Conservation (phyloP, 2,797 vertebrate species). For the Gambelia wislizenii region DNA sequence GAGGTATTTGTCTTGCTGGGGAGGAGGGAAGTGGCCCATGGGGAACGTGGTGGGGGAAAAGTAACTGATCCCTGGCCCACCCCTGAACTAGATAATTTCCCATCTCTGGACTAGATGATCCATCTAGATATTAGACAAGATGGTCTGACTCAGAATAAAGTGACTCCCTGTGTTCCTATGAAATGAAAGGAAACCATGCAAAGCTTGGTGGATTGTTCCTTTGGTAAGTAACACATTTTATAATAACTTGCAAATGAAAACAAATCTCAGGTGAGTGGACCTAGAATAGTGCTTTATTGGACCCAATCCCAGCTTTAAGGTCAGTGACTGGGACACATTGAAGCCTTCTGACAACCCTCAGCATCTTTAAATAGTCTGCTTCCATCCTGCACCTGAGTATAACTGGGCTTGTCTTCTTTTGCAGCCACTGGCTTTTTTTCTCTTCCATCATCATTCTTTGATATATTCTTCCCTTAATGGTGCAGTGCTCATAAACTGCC, state of each 20-base stretch:
- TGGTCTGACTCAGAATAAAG: too few species aligned
- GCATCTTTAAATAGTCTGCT: neutral
- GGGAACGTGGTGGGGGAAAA: too few species aligned
- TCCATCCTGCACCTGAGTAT: neutral
- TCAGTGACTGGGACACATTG: constrained; percentile 39
- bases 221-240: constrained; percentile 70
- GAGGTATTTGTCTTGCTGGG: neutral
- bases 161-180: neutral
- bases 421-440: neutral
- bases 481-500: constrained; percentile 33
- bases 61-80: too few species aligned
- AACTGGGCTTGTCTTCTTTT: neutral
- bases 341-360: neutral
- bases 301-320: constrained; percentile 53
- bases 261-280: constrained; percentile 45
- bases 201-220: neutral
- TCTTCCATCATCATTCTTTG: neutral
- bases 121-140: too few species aligned
- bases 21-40: neutral
- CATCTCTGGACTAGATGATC: too few species aligned
- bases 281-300: constrained; percentile 66
- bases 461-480: neutral
- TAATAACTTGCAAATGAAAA: constrained; percentile 71
- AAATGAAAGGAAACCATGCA: neutral
- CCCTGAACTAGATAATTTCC: too few species aligned